Conservation (phyloP, 30 jellyfish, hydroid and myxozoan species). For the Hydractinia echinata region DNA sequence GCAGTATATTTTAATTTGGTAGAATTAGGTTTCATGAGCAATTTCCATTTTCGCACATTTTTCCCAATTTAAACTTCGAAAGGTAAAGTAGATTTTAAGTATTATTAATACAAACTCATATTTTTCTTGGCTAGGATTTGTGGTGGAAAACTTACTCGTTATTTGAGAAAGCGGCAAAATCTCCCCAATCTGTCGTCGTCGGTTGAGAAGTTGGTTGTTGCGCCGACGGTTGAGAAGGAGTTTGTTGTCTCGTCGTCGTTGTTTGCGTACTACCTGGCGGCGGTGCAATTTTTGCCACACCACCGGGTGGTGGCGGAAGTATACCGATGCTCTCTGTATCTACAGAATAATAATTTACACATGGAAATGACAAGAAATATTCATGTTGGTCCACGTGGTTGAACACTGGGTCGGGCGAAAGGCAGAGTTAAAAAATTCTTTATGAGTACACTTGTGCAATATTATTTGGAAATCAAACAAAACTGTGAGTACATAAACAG, state of each 20-base stretch:
- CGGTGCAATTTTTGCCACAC: constrained; percentile 9
- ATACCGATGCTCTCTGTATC: constrained; percentile 53
- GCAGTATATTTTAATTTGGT: too few relatives aligned
- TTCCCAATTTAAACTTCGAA: too few relatives aligned
- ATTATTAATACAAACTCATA: background rate
- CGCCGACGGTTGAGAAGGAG: background rate
- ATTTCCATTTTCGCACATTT: too few relatives aligned
- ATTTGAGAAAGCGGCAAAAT: constrained; percentile 24
- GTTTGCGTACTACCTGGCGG: background rate
- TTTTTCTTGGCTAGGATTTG: background rate
- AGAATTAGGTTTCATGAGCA: too few relatives aligned
- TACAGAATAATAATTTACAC: background rate
- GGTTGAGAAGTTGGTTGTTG: constrained; percentile 12
- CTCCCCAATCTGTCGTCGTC: constrained; percentile 32
- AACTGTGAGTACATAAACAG: too few relatives aligned
- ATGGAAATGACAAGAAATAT: background rate
- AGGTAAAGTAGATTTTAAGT: background rate
- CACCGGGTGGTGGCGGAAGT: constrained; percentile 93
- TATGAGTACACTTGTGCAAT: background rate
- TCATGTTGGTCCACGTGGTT: too few relatives aligned
- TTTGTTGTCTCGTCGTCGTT: background rate
- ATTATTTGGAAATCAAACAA: too few relatives aligned
- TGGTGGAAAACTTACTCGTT: background rate
- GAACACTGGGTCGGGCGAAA: background rate
- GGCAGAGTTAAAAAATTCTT: background rate